Percentiles rank a stretch among this genome's conserved stretches.
These are phyloP conservation scores for Ibycter americanus DNA, from an alignment of 2,797 vertebrate genomes.

Conservation along the genomic window DNA sequence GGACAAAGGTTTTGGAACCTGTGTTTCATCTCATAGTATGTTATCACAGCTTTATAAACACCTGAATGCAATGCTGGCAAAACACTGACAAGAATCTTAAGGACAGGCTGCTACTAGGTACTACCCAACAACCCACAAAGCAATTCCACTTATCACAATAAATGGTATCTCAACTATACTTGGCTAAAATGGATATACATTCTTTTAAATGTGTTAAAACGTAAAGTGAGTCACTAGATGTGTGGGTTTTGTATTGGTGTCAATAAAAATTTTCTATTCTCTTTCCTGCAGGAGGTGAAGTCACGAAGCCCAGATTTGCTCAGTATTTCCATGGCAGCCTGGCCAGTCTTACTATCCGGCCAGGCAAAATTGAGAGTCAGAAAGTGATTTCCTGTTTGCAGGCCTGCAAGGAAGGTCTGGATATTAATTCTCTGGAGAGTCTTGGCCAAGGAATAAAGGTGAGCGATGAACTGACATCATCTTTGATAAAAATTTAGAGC, in stretches of 20 bases:
- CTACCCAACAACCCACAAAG: background rate
- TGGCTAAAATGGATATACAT: background rate
- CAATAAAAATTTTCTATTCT: background rate
- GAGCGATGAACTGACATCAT: slow-evolving; percentile 46
- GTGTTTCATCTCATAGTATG: background rate
- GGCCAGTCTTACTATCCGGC: slow-evolving; percentile 92
- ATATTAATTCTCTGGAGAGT: slow-evolving; percentile 94
- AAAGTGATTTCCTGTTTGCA: slow-evolving; percentile 98
- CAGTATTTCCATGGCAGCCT: slow-evolving; percentile 96
- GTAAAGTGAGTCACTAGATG: background rate
- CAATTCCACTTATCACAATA: background rate
- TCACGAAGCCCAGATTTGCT: slow-evolving; percentile 90
- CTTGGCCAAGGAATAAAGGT: slow-evolving; percentile 95
- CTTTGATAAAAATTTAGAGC: slow-evolving; percentile 28
- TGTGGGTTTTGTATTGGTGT: background rate
- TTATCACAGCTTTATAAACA: background rate
- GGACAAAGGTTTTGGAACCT: background rate
- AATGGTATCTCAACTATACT: background rate
- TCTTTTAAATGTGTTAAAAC: background rate
- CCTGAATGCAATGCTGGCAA: background rate
- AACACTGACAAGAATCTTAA: background rate
- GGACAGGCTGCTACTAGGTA: background rate
- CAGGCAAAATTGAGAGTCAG: slow-evolving; percentile 94
- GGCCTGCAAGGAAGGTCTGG: slow-evolving; percentile 96
- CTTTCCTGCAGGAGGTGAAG: slow-evolving; percentile 86